A percentile compares a stretch with the other conserved stretches of the same genome.
These are phyloP conservation scores for Embiotoca jacksoni DNA, from an alignment of 2,113 vertebrate genomes.

Conservation along the genomic window DNA sequence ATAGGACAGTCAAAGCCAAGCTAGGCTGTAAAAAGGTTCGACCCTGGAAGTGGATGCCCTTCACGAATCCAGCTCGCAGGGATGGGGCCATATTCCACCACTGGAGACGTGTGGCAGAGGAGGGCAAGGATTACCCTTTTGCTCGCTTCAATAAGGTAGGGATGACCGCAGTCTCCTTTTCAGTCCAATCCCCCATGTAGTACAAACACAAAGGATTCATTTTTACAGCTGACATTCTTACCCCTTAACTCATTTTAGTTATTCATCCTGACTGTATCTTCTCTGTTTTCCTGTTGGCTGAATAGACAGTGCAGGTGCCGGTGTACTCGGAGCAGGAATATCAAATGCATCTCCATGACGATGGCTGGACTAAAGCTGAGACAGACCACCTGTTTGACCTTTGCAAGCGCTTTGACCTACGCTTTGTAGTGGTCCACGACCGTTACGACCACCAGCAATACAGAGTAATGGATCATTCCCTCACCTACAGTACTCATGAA, in stretches of 20 bases:
- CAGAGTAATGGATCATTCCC: constrained; percentile 86
- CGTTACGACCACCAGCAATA: constrained; percentile 99
- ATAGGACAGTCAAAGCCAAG: constrained; percentile 98
- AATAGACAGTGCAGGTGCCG: constrained; percentile 93
- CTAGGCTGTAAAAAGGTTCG: constrained; percentile 97
- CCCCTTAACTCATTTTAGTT: background rate
- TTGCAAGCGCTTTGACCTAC: constrained; percentile 95
- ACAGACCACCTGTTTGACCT: constrained; percentile 98
- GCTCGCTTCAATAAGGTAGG: constrained; percentile 97
- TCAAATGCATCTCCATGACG: constrained; percentile 96
- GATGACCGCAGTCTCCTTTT: background rate
- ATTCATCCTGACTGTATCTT: background rate
- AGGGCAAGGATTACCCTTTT: constrained; percentile 98
- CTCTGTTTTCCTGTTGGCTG: background rate
- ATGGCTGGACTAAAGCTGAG: constrained; percentile 98
- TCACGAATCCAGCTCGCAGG: constrained; percentile 95
- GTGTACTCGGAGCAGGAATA: constrained; percentile 99
- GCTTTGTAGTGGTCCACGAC: constrained; percentile 96
- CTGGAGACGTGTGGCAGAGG: constrained; percentile 96
- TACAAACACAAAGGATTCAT: background rate
- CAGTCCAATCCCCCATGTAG: background rate
- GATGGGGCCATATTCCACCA: constrained; percentile 98
- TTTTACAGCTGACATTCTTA: background rate
- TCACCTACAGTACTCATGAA: background rate
- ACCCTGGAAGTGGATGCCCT: constrained; percentile 99